Evolutionary conservation across 2,888 invertebrate species (phyloP).

Genomic region (Agrochola lychnidis): DNA sequence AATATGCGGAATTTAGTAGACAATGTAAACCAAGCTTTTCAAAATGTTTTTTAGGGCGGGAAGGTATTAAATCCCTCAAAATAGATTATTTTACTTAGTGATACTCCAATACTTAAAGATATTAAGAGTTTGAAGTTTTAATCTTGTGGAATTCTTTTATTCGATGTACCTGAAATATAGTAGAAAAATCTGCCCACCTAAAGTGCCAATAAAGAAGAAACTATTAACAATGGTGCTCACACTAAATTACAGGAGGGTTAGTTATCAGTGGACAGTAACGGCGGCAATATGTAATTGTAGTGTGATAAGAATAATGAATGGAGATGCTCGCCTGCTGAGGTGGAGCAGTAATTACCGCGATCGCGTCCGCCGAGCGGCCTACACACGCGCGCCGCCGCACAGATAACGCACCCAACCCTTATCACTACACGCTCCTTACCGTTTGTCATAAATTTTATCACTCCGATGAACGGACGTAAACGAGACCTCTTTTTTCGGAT

Average conservation of each 20-base stretch:
- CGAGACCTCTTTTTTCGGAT: conserved; percentile 82
- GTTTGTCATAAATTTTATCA: conserved; percentile 90
- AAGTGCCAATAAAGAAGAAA: conserved; percentile 50
- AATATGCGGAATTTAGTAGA: background rate
- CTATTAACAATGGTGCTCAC: conserved; percentile 25
- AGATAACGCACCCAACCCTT: conserved; percentile 86
- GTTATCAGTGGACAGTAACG: conserved; percentile 65
- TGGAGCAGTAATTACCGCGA: conserved; percentile 73
- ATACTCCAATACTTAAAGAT: conserved; percentile 10
- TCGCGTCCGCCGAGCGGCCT: conserved; percentile 69
- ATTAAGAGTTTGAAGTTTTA: conserved; percentile 5
- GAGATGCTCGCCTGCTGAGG: conserved; percentile 65
- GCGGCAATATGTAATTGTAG: conserved; percentile 70
- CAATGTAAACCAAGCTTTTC: background rate
- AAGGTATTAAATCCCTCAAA: background rate
- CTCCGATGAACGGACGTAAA: conserved; percentile 85
- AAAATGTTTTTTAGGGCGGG: background rate
- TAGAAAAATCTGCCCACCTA: conserved; percentile 8
- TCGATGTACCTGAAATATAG: conserved; percentile 9
- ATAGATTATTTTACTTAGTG: background rate
- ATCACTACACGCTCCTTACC: conserved; percentile 88
- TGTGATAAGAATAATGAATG: conserved; percentile 72
- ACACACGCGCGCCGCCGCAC: conserved; percentile 71
- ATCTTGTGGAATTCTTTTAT: background rate
- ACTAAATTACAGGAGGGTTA: conserved; percentile 63